Conservation (phyloP, 1,140 invertebrate genomes). For the Aphis craccivora region DNA sequence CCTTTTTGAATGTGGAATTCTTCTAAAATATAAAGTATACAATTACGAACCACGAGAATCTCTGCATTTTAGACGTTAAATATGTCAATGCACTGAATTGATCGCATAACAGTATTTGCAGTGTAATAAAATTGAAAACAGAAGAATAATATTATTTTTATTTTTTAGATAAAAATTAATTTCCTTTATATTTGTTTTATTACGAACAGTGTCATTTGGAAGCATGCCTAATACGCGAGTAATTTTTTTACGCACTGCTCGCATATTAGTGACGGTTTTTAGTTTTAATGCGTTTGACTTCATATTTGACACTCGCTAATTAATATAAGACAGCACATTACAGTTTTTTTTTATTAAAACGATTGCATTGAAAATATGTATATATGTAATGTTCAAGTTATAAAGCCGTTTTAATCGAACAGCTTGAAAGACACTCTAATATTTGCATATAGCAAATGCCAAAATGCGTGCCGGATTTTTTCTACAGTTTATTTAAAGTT, state of each 20-base stretch:
- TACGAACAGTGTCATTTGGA: not conserved
- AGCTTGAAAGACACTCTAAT: not conserved
- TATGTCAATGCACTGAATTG: not conserved
- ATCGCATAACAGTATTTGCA: not conserved
- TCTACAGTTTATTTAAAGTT: not conserved
- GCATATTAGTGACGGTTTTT: not conserved
- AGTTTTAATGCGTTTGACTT: not conserved
- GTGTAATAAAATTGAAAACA: not conserved
- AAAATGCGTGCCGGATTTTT: not conserved
- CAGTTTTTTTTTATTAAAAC: not conserved
- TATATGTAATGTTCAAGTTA: not conserved
- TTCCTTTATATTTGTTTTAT: not conserved
- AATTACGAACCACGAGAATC: not conserved
- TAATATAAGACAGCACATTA: not conserved
- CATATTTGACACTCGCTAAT: not conserved
- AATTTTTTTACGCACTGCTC: not conserved
- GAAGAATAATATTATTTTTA: not conserved
- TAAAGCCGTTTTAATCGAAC: not conserved
- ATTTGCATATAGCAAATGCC: not conserved
- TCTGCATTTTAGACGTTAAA: not conserved
- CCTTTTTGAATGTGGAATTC: not conserved
- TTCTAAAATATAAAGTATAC: not conserved
- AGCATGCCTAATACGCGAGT: not conserved
- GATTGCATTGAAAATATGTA: not conserved
- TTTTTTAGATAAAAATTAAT: not conserved